These are phyloP conservation scores for Stomatorhinus ivindoensis DNA, from an alignment of 2,113 vertebrate genomes.

Conservation along the genomic window DNA sequence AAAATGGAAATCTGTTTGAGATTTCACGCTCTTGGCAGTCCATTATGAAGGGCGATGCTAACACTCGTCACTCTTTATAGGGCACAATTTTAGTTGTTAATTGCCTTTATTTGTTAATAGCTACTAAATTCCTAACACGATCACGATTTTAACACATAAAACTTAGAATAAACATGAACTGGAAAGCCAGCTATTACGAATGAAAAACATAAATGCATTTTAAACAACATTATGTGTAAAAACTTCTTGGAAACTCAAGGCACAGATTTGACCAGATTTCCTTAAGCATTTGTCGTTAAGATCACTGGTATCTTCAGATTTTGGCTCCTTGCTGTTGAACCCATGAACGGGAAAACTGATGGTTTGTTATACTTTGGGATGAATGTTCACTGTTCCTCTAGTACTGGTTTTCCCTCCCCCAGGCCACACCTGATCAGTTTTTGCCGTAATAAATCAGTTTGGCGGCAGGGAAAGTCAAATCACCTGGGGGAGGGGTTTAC, in stretches of 20 bases:
- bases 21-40: background rate
- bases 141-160: background rate
- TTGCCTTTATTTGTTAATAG: conserved; percentile 50
- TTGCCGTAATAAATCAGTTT: background rate
- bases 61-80: background rate
- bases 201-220: background rate
- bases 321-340: background rate
- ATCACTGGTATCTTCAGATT: background rate
- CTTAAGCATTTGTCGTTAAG: background rate
- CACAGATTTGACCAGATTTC: background rate
- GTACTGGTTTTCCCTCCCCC: background rate
- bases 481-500: background rate
- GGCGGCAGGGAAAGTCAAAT: background rate
- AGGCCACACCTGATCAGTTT: background rate
- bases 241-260: background rate
- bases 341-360: background rate
- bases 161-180: background rate
- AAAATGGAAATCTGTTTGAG: background rate
- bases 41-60: background rate
- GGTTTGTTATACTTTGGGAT: background rate
- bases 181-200: background rate
- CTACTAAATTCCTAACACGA: conserved; percentile 27
- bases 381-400: background rate
- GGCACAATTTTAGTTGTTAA: conserved; percentile 46
- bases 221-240: background rate